Evolutionary conservation across 1,140 invertebrate genomes (phyloP).

Genomic region (Bacillus rossius): DNA sequence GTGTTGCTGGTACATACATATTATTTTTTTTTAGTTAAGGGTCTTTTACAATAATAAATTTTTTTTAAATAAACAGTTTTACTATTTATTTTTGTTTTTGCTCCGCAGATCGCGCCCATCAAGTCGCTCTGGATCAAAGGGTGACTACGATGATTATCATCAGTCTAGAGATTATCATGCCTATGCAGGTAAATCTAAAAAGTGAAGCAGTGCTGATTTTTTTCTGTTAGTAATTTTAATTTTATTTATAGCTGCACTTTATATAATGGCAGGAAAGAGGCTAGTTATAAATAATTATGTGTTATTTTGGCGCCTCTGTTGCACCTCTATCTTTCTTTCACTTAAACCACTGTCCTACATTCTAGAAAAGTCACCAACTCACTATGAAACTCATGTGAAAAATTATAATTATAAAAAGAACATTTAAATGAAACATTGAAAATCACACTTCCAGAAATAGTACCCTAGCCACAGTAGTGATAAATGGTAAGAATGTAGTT

Average conservation of each 20-base stretch:
- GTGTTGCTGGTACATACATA: too few species aligned
- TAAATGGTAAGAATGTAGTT: too few species aligned
- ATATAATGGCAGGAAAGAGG: not conserved
- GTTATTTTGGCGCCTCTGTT: not conserved
- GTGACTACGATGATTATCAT: slow-evolving; percentile 22
- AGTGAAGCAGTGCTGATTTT: too few species aligned
- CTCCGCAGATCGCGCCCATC: slow-evolving; percentile 31
- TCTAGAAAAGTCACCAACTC: too few species aligned
- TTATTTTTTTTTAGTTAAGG: not conserved
- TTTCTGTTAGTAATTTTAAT: not conserved
- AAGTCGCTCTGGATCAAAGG: slow-evolving; percentile 27
- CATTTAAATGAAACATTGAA: too few species aligned
- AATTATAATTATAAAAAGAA: too few species aligned
- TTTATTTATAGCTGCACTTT: not conserved
- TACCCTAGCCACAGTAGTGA: too few species aligned
- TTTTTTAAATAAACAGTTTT: not conserved
- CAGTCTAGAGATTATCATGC: slow-evolving; percentile 10
- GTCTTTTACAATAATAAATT: not conserved
- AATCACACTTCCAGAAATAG: too few species aligned
- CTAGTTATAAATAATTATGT: not conserved
- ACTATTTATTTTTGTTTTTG: not conserved
- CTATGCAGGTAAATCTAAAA: slow-evolving; percentile 5
- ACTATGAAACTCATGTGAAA: too few species aligned
- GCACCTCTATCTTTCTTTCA: too few species aligned
- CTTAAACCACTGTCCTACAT: too few species aligned